A percentile compares a stretch with the other conserved stretches of the same genome.
These are phyloP conservation scores for Andrena chrysosceles DNA, from an alignment of 2,888 invertebrate genomes.

Conservation along the genomic window DNA sequence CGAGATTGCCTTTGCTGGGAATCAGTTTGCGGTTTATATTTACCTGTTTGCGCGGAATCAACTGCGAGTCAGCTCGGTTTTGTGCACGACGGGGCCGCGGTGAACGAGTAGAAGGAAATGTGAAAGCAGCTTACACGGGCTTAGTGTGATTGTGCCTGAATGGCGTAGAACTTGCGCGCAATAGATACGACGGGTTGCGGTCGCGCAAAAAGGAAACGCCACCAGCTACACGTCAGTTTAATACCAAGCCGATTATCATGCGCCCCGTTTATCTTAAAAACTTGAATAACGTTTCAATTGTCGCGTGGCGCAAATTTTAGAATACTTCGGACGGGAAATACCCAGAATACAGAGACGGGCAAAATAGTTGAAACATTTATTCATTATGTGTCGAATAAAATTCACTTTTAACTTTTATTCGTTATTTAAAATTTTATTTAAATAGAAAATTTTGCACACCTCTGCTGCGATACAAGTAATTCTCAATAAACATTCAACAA, in stretches of 20 bases:
- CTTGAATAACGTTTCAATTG: background rate
- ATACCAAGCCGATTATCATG: background rate
- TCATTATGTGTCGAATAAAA: too few relatives aligned
- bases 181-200: conserved; percentile 18
- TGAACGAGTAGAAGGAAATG: conserved; percentile 24
- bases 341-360: too few relatives aligned
- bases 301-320: background rate
- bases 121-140: conserved; percentile 41
- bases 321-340: too few relatives aligned
- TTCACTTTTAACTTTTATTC: too few relatives aligned
- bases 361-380: too few relatives aligned
- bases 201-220: background rate
- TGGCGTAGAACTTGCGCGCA: conserved; percentile 9
- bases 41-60: conserved; percentile 37
- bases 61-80: conserved; percentile 34
- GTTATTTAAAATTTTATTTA: too few relatives aligned
- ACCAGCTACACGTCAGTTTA: background rate
- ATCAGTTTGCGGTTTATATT: conserved; percentile 46
- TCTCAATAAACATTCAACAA: too few relatives aligned
- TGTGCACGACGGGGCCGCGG: conserved; percentile 8
- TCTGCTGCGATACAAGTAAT: too few relatives aligned
- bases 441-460: too few relatives aligned
- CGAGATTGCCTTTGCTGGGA: conserved; percentile 16
- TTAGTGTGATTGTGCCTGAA: conserved; percentile 26
- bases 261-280: background rate